Conservation (phyloP, 2,888 invertebrate species). For the Tenthredo mesomela region DNA sequence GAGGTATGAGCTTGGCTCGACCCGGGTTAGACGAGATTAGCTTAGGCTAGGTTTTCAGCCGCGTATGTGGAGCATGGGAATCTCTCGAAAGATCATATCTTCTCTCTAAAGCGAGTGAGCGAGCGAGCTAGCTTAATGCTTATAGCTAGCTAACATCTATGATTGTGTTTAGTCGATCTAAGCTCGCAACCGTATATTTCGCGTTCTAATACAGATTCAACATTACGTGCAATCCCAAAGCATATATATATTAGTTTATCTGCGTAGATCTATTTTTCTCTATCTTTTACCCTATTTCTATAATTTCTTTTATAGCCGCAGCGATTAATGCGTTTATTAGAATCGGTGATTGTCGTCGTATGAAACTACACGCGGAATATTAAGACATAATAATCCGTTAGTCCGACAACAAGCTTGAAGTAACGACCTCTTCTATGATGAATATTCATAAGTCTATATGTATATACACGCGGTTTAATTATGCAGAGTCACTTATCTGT, state of each 20-base stretch:
- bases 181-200: neutral
- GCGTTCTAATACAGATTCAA: neutral
- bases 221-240: neutral
- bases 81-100: conserved; percentile 48
- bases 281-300: neutral
- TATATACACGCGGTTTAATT: neutral
- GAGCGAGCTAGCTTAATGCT: neutral
- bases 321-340: neutral
- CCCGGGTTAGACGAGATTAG: conserved; percentile 42
- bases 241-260: neutral
- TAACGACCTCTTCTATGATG: neutral
- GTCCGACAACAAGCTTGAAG: conserved; percentile 1
- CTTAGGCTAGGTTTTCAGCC: conserved; percentile 29
- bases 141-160: neutral
- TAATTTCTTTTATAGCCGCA: neutral
- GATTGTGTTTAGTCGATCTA: conserved; percentile 13
- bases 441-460: neutral
- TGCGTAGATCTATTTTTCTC: neutral
- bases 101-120: neutral
- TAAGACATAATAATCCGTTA: neutral
- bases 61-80: conserved; percentile 53
- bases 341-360: neutral
- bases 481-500: conserved; percentile 24
- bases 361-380: neutral
- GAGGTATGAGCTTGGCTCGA: neutral